phyloP scores from a whole-genome alignment of 2,888 invertebrate genomes.

The Mantis religiosa region DNA sequence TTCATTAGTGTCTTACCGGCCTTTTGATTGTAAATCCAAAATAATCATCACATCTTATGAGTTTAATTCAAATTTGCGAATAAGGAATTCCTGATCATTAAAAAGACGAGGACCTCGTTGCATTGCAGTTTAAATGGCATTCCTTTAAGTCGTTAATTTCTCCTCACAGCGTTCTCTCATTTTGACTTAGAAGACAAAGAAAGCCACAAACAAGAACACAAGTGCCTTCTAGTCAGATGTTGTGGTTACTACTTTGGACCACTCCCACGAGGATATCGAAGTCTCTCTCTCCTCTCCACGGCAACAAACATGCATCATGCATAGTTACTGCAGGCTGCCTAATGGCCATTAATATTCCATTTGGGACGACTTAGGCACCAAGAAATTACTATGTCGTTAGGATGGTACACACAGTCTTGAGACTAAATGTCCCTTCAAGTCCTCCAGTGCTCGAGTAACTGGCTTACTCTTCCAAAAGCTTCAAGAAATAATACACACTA shows the following conservation, averaged over 20 bases:
- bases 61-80: too few species aligned
- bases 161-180: not conserved
- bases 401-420: not conserved
- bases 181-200: not conserved
- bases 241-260: not conserved
- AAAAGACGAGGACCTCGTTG: too few species aligned
- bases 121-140: too few species aligned
- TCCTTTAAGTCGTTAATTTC: not conserved
- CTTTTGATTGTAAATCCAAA: too few species aligned
- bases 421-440: not conserved
- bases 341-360: not conserved
- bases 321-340: not conserved
- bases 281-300: not conserved
- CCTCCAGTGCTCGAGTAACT: not conserved
- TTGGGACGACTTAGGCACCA: not conserved
- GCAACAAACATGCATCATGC: not conserved
- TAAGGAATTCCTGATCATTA: too few species aligned
- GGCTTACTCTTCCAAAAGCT: not conserved
- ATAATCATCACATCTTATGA: too few species aligned
- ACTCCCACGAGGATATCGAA: not conserved
- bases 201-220: not conserved
- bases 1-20: too few species aligned
- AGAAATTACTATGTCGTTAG: not conserved
- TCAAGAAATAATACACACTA: too few species aligned
- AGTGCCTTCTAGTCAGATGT: not conserved